These are phyloP conservation scores for Gymnopithys bicolor DNA, from an alignment of 2,797 vertebrate species.

Conservation along the genomic window DNA sequence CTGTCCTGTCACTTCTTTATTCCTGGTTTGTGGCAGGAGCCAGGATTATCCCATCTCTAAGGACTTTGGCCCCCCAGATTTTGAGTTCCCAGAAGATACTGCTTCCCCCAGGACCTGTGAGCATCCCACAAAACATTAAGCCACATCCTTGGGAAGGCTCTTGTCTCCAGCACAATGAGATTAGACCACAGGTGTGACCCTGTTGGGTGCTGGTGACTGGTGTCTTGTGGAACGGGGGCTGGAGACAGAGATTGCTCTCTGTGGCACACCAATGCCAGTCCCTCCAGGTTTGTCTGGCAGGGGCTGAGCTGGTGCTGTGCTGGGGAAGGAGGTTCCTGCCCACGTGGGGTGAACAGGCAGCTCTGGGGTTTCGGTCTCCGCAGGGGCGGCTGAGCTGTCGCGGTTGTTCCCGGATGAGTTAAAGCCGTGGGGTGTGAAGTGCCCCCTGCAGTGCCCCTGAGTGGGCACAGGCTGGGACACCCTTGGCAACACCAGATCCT, in stretches of 20 bases:
- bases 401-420: not conserved
- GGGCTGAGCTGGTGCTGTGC: not conserved
- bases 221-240: accelerated
- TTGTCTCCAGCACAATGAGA: not conserved
- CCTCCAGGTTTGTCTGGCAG: accelerated
- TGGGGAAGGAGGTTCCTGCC: not conserved
- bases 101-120: accelerated
- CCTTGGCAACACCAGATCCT: accelerated
- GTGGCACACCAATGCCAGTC: not conserved
- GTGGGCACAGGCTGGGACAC: not conserved
- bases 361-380: not conserved
- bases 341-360: not conserved
- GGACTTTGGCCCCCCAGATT: not conserved
- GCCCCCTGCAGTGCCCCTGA: not conserved
- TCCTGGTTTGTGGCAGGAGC: not conserved
- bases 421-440: not conserved
- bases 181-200: accelerated
- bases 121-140: accelerated
- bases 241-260: not conserved
- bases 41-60: not conserved
- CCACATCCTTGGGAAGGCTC: accelerated
- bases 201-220: accelerated
- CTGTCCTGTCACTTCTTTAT: not conserved
- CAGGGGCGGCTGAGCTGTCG: not conserved
- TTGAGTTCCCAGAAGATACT: not conserved